Conservation (phyloP, 64 coral and sea anemone species). For the Catalaphyllia jardinei region DNA sequence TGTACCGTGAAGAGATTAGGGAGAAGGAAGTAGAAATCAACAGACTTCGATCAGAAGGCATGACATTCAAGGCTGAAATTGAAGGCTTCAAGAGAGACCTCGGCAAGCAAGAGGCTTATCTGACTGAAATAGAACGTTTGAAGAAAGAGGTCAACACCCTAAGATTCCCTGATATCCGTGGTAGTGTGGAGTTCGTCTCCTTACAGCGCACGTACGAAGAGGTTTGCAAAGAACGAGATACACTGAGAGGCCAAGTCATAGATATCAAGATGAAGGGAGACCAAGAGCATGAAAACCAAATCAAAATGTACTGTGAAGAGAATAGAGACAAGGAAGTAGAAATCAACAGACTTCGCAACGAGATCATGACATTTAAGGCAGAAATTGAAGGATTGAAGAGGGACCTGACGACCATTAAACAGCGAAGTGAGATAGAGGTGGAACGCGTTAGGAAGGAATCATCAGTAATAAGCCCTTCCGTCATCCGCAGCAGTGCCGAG, state of each 20-base stretch:
- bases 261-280: conserved; percentile 57
- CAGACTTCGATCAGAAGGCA: not conserved
- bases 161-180: not conserved
- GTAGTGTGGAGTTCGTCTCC: not conserved
- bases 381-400: conserved; percentile 7
- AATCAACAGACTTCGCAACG: not conserved
- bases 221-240: conserved; percentile 47
- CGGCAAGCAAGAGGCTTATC: not conserved
- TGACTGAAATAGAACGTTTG: not conserved
- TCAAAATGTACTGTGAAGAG: conserved; percentile 16
- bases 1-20: not conserved
- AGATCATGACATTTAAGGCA: not conserved
- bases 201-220: conserved; percentile 33
- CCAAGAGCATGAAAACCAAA: conserved; percentile 12
- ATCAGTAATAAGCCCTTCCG: conserved; percentile 16
- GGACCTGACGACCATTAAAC: not conserved
- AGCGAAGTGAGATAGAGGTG: not conserved
- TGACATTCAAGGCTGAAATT: conserved; percentile 4
- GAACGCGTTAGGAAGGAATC: conserved; percentile 12
- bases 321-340: not conserved
- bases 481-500: not conserved
- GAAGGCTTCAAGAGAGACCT: conserved; percentile 31
- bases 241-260: conserved; percentile 22
- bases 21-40: not conserved
- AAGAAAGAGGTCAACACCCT: not conserved